Evolutionary conservation across 2,113 vertebrate species (phyloP), one percentile per base, ranked within the genome.

Genomic region (Eurypyga helias): DNA sequence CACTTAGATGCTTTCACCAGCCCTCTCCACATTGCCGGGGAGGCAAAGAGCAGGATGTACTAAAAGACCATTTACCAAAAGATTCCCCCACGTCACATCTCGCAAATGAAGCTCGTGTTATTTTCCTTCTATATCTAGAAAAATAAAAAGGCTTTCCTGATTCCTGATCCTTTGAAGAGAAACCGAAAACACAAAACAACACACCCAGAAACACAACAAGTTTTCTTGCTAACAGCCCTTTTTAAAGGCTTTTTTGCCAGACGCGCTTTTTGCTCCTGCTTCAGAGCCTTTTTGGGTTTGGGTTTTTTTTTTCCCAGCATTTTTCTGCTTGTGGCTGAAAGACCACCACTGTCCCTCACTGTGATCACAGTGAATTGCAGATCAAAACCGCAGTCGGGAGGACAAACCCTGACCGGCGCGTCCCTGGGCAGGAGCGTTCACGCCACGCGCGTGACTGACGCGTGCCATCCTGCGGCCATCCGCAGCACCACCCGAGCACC

Each of bases 401-500:
- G 95, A 87, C 38, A 61, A 97, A 77, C 60, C 52, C 87, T 71
- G 89, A 90, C 34, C 62, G 75, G 34, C 25, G 8, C 38, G 91
- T 51, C 92, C 33, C 36, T 17, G 83, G 57, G 11, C 8, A 51
- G 64, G 79, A 97, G 43, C 61, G 69, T n/a, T n/a, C n/a, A n/a
- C n/a, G n/a, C n/a, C n/a, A n/a, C n/a, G n/a, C n/a, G n/a, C n/a
- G n/a, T n/a, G n/a, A 97, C 90, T 86, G 75, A 85, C 82, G 97
- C 52, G 89, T 97, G 98, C 98, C 98, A 98, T 94, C 98, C 46
- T 97, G 98, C 94, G 98, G 98, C 60, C 86, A 96, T 89, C 58
- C 3, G 20, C 76, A 84, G 97, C 82, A 98, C 57, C 58, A 67
- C 84, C 51, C 43, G 46, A 73, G 55, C 65, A 31, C 13, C 62